Evolutionary conservation across 2,113 vertebrate genomes (phyloP).

Genomic region (Equus przewalskii): DNA sequence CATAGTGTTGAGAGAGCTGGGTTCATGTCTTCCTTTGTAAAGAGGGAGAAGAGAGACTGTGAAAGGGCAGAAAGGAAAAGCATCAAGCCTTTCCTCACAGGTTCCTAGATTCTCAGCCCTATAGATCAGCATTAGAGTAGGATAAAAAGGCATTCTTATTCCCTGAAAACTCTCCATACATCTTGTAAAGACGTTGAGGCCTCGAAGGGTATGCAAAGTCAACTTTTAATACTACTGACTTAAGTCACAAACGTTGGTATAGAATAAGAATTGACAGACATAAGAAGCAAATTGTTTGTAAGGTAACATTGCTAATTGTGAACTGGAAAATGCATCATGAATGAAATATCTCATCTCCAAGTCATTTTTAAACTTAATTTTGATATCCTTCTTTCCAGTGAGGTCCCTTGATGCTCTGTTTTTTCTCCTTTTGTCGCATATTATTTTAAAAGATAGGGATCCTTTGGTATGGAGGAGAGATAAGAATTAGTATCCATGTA

Average conservation of each 20-base stretch:
- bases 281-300: neutral
- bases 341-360: neutral
- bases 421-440: neutral
- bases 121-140: neutral
- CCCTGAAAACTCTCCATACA: neutral
- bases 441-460: neutral
- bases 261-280: neutral
- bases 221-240: neutral
- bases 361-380: neutral
- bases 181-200: neutral
- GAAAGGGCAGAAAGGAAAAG: neutral
- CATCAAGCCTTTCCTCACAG: neutral
- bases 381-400: neutral
- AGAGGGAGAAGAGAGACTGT: neutral
- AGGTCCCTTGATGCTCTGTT: neutral
- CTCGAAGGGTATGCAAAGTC: neutral
- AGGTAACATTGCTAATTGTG: neutral
- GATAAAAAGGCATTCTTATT: neutral
- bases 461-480: neutral
- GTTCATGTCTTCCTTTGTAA: constrained; percentile 9
- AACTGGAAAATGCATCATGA: neutral
- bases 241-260: neutral
- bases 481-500: neutral
- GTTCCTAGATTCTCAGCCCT: neutral
- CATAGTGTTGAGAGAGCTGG: constrained; percentile 6